Evolutionary conservation across 2,797 vertebrate species (phyloP).

Genomic region (Selene dorsalis): DNA sequence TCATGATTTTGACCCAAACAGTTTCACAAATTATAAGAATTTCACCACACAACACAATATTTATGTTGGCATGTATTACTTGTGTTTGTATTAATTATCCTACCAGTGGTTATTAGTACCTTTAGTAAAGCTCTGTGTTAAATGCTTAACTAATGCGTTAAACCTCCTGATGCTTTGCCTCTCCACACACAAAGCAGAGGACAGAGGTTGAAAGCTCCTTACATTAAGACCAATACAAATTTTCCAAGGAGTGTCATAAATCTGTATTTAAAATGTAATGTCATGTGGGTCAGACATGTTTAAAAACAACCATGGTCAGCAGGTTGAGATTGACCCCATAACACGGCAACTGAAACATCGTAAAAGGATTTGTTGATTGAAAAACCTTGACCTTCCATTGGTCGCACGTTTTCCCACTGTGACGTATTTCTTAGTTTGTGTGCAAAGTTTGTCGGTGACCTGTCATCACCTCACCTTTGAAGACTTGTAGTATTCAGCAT

Average conservation of each 20-base stretch:
- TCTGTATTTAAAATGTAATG: background rate
- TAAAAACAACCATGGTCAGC: background rate
- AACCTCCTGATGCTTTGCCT: too few species aligned
- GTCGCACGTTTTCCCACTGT: background rate
- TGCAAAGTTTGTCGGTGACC: constrained; percentile 46
- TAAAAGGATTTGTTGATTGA: constrained; percentile 34
- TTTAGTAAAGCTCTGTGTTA: too few species aligned
- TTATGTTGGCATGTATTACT: background rate
- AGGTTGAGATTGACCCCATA: constrained; percentile 19
- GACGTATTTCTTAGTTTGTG: constrained; percentile 50
- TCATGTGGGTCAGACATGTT: background rate
- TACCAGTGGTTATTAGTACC: too few species aligned
- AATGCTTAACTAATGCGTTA: too few species aligned
- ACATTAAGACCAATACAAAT: too few species aligned
- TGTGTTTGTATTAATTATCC: background rate
- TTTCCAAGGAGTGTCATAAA: too few species aligned
- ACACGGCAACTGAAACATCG: background rate
- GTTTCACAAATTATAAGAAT: too few species aligned
- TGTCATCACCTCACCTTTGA: constrained; percentile 42
- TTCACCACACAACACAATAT: background rate
- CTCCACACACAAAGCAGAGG: too few species aligned
- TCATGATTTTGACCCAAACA: background rate
- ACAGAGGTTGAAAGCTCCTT: too few species aligned
- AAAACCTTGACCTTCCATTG: constrained; percentile 27
- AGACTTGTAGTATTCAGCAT: constrained; percentile 13